Percentiles rank a stretch among this genome's conserved stretches.
Conservation (phyloP, 2,113 vertebrate genomes). For the Cyphotilapia sp. region DNA sequence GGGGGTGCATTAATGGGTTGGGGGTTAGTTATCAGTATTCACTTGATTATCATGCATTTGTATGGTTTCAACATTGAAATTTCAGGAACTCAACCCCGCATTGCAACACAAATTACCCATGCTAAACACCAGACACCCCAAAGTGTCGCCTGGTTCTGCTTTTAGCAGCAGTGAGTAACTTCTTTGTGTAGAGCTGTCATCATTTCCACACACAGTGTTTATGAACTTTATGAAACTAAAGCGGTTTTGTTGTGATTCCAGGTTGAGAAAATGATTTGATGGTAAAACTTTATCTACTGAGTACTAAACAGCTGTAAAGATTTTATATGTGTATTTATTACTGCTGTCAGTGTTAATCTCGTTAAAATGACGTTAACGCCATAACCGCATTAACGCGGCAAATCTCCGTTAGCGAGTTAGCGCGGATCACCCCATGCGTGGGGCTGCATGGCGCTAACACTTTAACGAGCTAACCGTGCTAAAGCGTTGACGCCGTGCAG, state of each 20-base stretch:
- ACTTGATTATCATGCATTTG: not conserved
- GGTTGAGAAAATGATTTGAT: not conserved
- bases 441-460: not conserved
- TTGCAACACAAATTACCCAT: not conserved
- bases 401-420: not conserved
- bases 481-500: not conserved
- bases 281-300: not conserved
- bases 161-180: not conserved
- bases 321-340: not conserved
- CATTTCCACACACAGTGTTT: not conserved
- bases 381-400: not conserved
- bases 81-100: not conserved
- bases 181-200: not conserved
- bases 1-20: not conserved
- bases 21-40: not conserved
- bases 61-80: not conserved
- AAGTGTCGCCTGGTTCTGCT: not conserved
- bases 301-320: constrained; percentile 21
- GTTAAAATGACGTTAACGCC: not conserved
- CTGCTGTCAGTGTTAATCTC: not conserved
- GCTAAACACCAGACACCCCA: not conserved
- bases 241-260: not conserved
- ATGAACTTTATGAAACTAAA: constrained; percentile 2
- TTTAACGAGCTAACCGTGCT: not conserved
- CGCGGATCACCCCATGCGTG: not conserved